A percentile compares a stretch with the other conserved stretches of the same genome.
phyloP scores from a whole-genome alignment of 2,113 vertebrate genomes.

The Hyaena hyaena region DNA sequence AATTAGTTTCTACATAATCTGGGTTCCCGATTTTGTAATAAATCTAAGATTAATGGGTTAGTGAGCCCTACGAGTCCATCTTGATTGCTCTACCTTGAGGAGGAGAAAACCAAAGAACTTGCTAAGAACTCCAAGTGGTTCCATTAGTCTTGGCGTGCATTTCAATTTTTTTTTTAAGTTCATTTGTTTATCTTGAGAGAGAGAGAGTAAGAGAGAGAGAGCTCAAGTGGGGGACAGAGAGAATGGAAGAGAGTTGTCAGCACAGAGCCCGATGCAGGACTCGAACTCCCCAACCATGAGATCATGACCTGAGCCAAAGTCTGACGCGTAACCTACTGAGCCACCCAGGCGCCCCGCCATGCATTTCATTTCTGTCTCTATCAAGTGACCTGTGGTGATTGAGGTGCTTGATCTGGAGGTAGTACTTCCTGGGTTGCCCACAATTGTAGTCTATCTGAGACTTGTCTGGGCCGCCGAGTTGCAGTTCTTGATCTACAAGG shows the following conservation, averaged over 20 bases:
- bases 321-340: no score
- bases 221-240: no score
- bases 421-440: not conserved
- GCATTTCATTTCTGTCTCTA: not conserved
- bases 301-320: no score
- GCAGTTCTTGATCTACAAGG: not conserved
- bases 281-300: no score
- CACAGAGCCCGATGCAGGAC: no score
- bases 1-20: no score
- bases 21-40: not conserved
- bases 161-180: not conserved
- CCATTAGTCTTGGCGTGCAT: not conserved
- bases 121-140: not conserved
- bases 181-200: no score
- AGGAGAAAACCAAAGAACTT: not conserved
- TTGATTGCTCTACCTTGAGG: not conserved
- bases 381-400: not conserved
- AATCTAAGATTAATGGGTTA: not conserved
- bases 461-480: not conserved
- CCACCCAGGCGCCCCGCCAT: not conserved
- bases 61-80: not conserved
- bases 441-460: not conserved
- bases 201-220: no score
- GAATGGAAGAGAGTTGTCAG: no score
- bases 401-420: not conserved